Conservation (phyloP, 2,797 vertebrate species). For the Chelidonichthys spinosus region DNA sequence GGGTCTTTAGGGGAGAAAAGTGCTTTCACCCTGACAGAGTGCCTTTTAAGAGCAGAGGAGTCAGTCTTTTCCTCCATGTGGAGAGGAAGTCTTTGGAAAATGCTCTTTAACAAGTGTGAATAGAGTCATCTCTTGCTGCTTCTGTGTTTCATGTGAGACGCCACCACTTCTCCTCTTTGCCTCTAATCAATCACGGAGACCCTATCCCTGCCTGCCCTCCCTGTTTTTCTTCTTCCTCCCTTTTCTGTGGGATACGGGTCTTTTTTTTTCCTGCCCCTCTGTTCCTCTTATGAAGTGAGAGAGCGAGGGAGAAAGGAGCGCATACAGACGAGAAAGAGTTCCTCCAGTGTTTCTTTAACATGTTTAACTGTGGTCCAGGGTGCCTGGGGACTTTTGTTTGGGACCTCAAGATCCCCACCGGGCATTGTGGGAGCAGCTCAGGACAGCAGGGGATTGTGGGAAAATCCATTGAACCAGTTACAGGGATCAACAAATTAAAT, state of each 20-base stretch:
- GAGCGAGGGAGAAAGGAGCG: slow-evolving; percentile 29
- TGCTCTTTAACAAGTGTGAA: slow-evolving; percentile 66
- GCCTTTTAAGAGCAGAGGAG: slow-evolving; percentile 30
- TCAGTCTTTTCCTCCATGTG: slow-evolving; percentile 22
- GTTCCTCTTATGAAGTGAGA: slow-evolving; percentile 50
- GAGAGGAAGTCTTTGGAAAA: slow-evolving; percentile 48
- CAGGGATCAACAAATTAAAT: slow-evolving; percentile 85
- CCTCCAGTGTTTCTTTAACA: slow-evolving; percentile 73
- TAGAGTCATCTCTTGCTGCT: slow-evolving; percentile 62
- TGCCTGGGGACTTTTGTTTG: slow-evolving; percentile 78
- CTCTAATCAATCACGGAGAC: slow-evolving; percentile 69
- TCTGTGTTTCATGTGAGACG: slow-evolving; percentile 69
- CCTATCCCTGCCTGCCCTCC: slow-evolving; percentile 24
- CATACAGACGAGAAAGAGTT: slow-evolving; percentile 67
- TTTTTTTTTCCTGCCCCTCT: not conserved
- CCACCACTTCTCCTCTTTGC: slow-evolving; percentile 49
- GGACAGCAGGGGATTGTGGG: slow-evolving; percentile 84
- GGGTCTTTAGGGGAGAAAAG: slow-evolving; percentile 29
- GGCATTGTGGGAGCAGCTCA: slow-evolving; percentile 84
- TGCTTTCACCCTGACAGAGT: slow-evolving; percentile 48
- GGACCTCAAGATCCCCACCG: slow-evolving; percentile 70
- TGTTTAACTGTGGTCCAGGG: slow-evolving; percentile 73
- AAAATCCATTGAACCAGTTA: slow-evolving; percentile 83
- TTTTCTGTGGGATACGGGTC: slow-evolving; percentile 26
- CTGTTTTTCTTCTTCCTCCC: slow-evolving; percentile 43